A percentile compares a stretch with the other conserved stretches of the same genome.
phyloP scores from a whole-genome alignment of 2,113 vertebrate species.

The Laterallus jamaicensis region DNA sequence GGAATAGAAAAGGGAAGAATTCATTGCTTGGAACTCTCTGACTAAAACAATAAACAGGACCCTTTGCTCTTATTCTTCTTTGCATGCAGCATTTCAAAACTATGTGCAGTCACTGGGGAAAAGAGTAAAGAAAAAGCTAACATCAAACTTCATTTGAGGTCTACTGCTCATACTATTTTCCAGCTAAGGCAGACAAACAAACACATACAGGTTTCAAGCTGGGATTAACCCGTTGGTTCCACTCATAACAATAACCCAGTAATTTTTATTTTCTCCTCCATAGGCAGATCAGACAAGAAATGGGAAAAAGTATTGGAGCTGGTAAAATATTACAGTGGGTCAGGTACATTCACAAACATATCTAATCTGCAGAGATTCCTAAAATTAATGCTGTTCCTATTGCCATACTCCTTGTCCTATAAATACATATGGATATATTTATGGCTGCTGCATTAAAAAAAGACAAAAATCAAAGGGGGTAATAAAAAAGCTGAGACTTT shows the following conservation, averaged over 20 bases:
- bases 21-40: neutral
- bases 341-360: neutral
- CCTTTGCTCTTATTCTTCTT: neutral
- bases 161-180: neutral
- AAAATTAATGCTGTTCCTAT: neutral
- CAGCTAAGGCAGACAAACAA: neutral
- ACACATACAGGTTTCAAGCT: neutral
- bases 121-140: neutral
- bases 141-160: neutral
- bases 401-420: neutral
- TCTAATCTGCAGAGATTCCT: neutral
- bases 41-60: constrained; percentile 23
- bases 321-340: neutral
- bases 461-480: neutral
- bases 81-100: neutral
- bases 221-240: neutral
- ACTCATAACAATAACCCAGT: neutral
- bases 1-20: neutral
- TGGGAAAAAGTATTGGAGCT: neutral
- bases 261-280: neutral
- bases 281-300: neutral
- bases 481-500: neutral
- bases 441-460: neutral
- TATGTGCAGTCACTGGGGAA: neutral
- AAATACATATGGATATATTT: neutral